Base-by-base conservation (phyloP, 2,888 invertebrate genomes). In the Eustalomyia histrio region DNA sequence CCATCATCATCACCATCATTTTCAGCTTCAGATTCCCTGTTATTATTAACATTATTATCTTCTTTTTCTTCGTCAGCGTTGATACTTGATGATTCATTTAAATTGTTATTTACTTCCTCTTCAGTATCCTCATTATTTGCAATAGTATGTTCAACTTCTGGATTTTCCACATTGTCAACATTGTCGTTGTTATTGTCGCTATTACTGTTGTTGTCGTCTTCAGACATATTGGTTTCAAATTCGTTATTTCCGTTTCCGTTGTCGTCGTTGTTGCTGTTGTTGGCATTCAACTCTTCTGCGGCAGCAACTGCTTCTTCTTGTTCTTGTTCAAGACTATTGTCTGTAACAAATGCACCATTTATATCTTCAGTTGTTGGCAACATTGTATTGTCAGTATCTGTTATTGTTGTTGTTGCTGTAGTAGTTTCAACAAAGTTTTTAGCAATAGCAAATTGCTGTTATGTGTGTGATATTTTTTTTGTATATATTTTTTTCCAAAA, bases 81-180 rank as follows among this genome's bases (percentile, higher is more conserved):
- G 72, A 52, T 64, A 69, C 55, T 55, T 76, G 79, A 82, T 78
- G 84, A 83, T 85, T 85, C 86, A 85, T 85, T 87, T 85, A 85
- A 83, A 83, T 85, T 85, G 85, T 85, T 85, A 85, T 83, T 85
- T 81, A 75, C 83, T 86, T 86, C 86, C 85, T 85, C 86, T 82
- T 85, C 86, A 78, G 85, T 81, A 85, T 86, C 84, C 85, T 87
- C 85, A 87, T 87, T 86, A 87, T 85, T 85, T 84, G 84, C 84
- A 85, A 85, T 72, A 81, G 83, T 80, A 52, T 82, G 75, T 67
- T 65, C 47, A 74, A 53, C 71, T 63, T 52, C 33, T 69, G 55
- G 43, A 68, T 72, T 68, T 74, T 73, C 78, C 78, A 57, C 75
- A 71, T 80, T 71, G 80, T 78, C 78, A 75, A 76, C 79, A 65